Evolutionary conservation across 2,113 vertebrate genomes (phyloP).

Genomic region (Cercopithecus mona): DNA sequence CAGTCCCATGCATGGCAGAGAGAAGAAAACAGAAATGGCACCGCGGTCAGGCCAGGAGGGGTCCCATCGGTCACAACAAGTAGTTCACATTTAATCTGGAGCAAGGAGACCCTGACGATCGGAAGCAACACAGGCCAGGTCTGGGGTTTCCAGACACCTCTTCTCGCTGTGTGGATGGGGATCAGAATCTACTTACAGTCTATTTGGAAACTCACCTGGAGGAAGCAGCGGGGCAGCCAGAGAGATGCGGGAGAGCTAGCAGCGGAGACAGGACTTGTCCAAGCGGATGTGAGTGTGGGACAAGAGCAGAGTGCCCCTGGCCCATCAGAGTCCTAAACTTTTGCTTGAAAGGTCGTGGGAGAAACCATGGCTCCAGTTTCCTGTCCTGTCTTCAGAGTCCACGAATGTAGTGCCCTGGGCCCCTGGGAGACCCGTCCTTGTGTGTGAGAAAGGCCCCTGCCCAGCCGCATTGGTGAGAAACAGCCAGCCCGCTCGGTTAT

Average conservation of each 20-base stretch:
- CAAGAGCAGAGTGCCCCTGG: accelerated
- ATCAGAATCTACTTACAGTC: neutral
- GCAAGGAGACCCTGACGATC: neutral
- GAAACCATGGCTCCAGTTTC: neutral
- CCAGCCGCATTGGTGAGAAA: accelerated
- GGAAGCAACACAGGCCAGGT: neutral
- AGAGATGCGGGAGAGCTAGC: accelerated
- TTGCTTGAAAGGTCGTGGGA: accelerated
- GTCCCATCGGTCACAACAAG: neutral
- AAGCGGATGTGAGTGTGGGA: accelerated
- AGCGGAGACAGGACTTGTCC: accelerated
- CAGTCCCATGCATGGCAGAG: neutral
- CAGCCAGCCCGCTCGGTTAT: accelerated
- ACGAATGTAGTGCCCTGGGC: too few relatives aligned
- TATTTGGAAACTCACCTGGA: neutral
- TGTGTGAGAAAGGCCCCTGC: accelerated
- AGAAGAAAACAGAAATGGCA: too few relatives aligned
- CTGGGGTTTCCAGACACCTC: neutral
- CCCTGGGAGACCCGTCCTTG: too few relatives aligned
- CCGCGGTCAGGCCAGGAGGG: too few relatives aligned
- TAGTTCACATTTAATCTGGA: neutral
- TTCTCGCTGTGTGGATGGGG: accelerated
- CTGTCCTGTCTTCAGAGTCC: too few relatives aligned
- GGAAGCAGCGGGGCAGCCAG: too few relatives aligned
- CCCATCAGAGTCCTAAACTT: accelerated